A percentile compares a stretch with the other conserved stretches of the same genome.
Conservation (phyloP, 2,797 vertebrate species). For the Synanceia verrucosa region DNA sequence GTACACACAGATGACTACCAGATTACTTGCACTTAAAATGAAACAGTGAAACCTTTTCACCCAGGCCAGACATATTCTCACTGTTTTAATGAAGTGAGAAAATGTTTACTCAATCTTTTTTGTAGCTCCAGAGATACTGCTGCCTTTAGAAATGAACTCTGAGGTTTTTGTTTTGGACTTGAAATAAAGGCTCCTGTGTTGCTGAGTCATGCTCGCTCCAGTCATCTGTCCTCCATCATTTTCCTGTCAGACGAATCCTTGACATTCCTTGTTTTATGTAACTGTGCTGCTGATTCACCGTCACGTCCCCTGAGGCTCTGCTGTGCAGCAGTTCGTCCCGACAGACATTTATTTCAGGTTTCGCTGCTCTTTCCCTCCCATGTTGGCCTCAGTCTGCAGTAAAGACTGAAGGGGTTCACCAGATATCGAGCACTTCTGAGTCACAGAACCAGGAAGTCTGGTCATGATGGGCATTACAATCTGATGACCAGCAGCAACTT, state of each 20-base stretch:
- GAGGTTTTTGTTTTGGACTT: no score
- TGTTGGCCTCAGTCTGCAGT: not conserved
- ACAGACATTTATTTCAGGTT: not conserved
- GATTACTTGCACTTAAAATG: no score
- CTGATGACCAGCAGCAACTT: not conserved
- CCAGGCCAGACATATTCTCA: no score
- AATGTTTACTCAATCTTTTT: no score
- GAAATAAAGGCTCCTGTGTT: not conserved
- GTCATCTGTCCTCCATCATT: not conserved
- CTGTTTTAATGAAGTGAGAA: no score
- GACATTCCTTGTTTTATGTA: constrained; percentile 5
- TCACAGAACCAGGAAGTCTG: constrained; percentile 4
- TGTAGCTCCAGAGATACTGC: no score
- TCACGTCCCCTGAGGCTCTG: not conserved
- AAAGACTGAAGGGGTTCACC: not conserved
- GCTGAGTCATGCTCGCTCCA: not conserved
- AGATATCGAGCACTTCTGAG: constrained; percentile 3
- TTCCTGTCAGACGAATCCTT: not conserved
- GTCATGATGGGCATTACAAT: not conserved
- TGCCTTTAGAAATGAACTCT: no score
- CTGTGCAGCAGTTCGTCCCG: not conserved
- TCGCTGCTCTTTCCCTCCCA: not conserved
- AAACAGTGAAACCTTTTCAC: no score
- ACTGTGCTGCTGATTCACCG: not conserved
- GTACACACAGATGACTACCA: no score